Evolutionary conservation across 1,140 invertebrate species (phyloP), one percentile per base, ranked within the genome.

Genomic region (Calycopis cecrops): DNA sequence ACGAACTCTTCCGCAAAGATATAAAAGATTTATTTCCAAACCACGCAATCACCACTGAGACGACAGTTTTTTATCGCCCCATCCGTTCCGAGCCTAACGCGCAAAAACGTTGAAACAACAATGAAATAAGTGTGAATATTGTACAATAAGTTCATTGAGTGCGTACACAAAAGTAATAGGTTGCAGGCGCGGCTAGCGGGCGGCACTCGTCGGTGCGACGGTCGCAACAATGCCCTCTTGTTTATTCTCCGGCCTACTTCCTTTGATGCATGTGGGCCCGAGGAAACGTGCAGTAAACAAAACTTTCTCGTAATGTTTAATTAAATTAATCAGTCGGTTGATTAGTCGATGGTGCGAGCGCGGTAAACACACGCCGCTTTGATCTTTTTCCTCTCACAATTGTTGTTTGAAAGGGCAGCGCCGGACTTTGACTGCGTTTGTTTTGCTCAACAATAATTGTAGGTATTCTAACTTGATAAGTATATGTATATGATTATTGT

Each of bases 301-400:
- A 85, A 80, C 82, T 83, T 84, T 86, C 83, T 84, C 73, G 83
- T 82, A 81, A 83, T 84, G 79, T 85, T 85, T 85, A 85, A 85
- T 85, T 85, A 82, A 85, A 84, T 85, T 85, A 85, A 82, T 85
- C 80, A 85, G 79, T 75, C 70, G 79, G 78, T 79, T 84, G 79
- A 84, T 84, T 84, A 82, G 80, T 79, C 79, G 79, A 81, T 81
- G 76, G 76, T 71, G 71, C 73, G 77, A 58, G 68, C 62, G 59
- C 59, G 59, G 78, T 85, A 85, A 85, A 85, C 82, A 85, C 67
- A 67, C 58, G 48, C 48, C 65, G 67, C 80, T 84, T 84, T 84
- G 82, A 84, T 84, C 80, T 84, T 53, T 50, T 68, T 63, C 61
- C 71, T 70, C 70, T 70, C 74, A 67, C 72, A 70, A 77, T 79